These are phyloP conservation scores for Phocides pigmalion DNA, from an alignment of 1,140 invertebrate species.

Conservation along the genomic window DNA sequence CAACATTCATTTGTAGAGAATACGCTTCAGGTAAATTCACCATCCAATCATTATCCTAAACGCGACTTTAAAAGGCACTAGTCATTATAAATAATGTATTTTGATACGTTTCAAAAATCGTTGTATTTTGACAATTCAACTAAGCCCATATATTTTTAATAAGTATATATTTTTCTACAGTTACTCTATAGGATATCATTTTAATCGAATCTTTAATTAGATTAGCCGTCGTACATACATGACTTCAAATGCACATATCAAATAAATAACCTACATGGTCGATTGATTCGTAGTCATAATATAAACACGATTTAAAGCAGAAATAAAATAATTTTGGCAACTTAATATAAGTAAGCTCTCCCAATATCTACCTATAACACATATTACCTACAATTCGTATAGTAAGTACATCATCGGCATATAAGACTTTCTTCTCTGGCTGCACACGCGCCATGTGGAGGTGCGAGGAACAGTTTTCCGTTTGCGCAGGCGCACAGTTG, in stretches of 20 bases:
- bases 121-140: constrained; percentile 47
- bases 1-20: constrained; percentile 16
- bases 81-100: constrained; percentile 61
- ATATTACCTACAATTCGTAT: constrained; percentile 26
- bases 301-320: background rate
- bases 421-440: constrained; percentile 81
- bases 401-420: constrained; percentile 81
- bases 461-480: constrained; percentile 94
- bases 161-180: background rate
- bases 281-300: constrained; percentile 3
- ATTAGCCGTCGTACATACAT: background rate
- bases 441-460: constrained; percentile 91
- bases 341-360: background rate
- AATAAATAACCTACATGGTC: constrained; percentile 24
- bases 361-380: constrained; percentile 16
- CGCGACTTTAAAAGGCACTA: constrained; percentile 78
- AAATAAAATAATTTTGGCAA: background rate
- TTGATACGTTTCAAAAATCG: constrained; percentile 69
- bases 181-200: constrained; percentile 21
- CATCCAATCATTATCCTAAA: constrained; percentile 58
- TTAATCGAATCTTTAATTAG: background rate
- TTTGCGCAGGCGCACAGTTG: constrained; percentile 96
- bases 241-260: background rate
- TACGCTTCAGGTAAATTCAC: constrained; percentile 35
- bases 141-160: constrained; percentile 17